These are phyloP conservation scores for Priocnemis perturbator DNA, from an alignment of 2,888 invertebrate genomes.

Conservation along the genomic window DNA sequence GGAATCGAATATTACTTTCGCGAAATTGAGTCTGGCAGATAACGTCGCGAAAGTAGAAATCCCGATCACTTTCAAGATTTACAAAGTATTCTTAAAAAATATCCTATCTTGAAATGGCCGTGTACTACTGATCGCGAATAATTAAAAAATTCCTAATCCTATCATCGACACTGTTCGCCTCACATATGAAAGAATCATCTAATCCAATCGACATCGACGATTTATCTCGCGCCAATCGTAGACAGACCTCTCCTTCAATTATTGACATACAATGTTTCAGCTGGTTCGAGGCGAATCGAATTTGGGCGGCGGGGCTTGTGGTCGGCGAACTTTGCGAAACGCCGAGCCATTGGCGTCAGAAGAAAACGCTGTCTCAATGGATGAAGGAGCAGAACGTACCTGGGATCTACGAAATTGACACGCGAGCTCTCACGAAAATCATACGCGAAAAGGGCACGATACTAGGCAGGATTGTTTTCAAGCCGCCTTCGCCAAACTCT, in stretches of 20 bases:
- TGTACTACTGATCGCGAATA: too few species aligned
- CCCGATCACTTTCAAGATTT: background rate
- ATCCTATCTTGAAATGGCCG: too few species aligned
- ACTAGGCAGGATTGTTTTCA: constrained; percentile 79
- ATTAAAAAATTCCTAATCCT: too few species aligned
- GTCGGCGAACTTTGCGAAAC: constrained; percentile 91
- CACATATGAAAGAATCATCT: too few species aligned
- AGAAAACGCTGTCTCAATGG: constrained; percentile 89
- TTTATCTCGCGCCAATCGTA: too few species aligned
- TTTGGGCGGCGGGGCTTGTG: constrained; percentile 94
- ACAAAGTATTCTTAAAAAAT: too few species aligned
- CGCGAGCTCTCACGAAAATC: constrained; percentile 92
- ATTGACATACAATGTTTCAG: constrained; percentile 71
- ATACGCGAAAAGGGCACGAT: constrained; percentile 93
- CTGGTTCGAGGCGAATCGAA: constrained; percentile 93
- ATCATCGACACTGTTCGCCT: too few species aligned
- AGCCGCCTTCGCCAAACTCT: constrained; percentile 25
- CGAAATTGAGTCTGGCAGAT: too few species aligned
- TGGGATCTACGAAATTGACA: constrained; percentile 95
- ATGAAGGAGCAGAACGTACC: constrained; percentile 87
- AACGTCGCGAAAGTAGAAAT: background rate
- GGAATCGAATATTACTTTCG: too few species aligned
- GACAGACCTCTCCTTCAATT: too few species aligned
- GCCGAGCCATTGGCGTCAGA: constrained; percentile 94
- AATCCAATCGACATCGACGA: too few species aligned